A percentile compares a stretch with the other conserved stretches of the same genome.
These are phyloP conservation scores for Hermodice carunculata DNA, from an alignment of 2,888 invertebrate species.

Conservation along the genomic window DNA sequence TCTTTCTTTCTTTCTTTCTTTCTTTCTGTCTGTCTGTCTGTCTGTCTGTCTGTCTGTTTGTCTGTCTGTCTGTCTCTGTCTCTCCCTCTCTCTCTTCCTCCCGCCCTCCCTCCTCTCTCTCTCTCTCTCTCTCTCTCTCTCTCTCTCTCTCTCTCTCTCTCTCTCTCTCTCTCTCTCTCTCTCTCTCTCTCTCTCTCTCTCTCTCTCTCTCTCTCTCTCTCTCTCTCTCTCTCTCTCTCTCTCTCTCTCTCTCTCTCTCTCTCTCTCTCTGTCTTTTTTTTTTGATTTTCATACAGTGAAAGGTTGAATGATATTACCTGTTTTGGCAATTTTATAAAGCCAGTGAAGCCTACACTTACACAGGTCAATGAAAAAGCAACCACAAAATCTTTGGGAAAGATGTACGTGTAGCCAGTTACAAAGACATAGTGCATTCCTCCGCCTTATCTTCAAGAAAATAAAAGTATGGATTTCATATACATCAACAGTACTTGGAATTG, in stretches of 20 bases:
- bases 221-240: background rate
- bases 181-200: background rate
- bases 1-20: too few relatives aligned
- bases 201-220: constrained; percentile 1
- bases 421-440: too few relatives aligned
- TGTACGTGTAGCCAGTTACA: too few relatives aligned
- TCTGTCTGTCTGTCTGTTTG: constrained; percentile 20
- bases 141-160: background rate
- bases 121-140: background rate
- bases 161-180: too few relatives aligned
- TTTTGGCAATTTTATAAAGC: too few relatives aligned
- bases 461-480: too few relatives aligned
- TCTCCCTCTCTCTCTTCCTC: constrained; percentile 3
- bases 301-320: background rate
- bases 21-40: too few relatives aligned
- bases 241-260: background rate
- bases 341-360: too few relatives aligned
- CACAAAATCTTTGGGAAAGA: too few relatives aligned
- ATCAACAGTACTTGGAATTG: too few relatives aligned
- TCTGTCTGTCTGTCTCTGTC: constrained; percentile 62
- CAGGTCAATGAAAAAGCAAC: too few relatives aligned
- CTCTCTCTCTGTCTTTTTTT: background rate
- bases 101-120: background rate
- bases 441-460: too few relatives aligned
- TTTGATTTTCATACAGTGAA: background rate